phyloP scores from a whole-genome alignment of 2,797 vertebrate species.

The Falco berigora region DNA sequence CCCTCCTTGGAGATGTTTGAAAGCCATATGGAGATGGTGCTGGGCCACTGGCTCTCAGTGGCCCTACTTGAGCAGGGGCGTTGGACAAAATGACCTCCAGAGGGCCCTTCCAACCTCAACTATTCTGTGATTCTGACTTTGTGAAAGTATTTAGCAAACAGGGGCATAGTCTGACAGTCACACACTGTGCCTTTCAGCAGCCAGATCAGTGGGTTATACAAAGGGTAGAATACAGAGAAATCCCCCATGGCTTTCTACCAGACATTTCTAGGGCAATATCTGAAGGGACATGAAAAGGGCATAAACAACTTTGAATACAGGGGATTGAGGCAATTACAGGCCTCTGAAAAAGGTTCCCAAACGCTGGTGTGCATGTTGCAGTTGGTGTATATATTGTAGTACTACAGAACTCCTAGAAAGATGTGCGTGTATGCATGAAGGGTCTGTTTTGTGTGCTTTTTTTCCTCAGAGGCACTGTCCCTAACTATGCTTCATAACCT shows the following conservation, averaged over 20 bases:
- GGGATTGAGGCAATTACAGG: neutral
- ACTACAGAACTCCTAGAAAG: neutral
- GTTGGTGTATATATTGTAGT: neutral
- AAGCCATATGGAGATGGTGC: neutral
- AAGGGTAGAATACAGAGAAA: neutral
- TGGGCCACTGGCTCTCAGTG: neutral
- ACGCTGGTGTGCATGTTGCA: neutral
- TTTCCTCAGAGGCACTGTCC: neutral
- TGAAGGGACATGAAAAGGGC: neutral
- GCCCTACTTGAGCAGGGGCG: neutral
- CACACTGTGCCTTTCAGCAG: neutral
- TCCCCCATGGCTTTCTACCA: neutral
- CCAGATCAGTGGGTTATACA: neutral
- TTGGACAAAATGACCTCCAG: neutral
- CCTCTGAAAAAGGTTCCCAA: neutral
- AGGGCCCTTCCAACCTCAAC: neutral
- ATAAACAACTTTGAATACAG: neutral
- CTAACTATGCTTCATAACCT: neutral
- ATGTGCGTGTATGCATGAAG: neutral
- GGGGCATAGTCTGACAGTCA: neutral
- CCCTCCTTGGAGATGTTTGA: neutral
- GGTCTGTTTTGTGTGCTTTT: neutral
- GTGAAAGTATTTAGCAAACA: neutral
- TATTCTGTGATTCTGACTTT: neutral
- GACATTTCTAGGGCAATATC: neutral